phyloP scores from a whole-genome alignment of 1,140 invertebrate species.

The Whitmania pigra region DNA sequence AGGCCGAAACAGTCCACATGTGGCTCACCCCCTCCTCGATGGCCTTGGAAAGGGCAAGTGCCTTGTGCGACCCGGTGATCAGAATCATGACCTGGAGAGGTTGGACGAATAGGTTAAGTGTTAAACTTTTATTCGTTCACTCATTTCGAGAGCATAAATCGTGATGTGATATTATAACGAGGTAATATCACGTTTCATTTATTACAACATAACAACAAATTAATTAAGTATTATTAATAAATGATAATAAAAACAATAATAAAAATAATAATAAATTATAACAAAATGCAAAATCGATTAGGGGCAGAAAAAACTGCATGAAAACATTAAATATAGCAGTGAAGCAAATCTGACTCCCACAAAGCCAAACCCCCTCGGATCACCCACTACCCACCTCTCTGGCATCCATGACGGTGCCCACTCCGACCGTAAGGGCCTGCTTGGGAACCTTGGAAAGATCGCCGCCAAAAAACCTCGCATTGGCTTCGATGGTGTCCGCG shows the following conservation, averaged over 20 bases:
- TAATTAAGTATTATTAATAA: too few relatives aligned
- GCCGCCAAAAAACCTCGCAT: constrained; percentile 90
- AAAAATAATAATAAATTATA: background rate
- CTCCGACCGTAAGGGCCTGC: constrained; percentile 82
- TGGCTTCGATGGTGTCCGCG: constrained; percentile 87
- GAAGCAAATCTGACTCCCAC: background rate
- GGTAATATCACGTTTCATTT: background rate
- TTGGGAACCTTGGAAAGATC: constrained; percentile 54
- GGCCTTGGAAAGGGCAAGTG: constrained; percentile 88
- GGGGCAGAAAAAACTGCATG: too few relatives aligned
- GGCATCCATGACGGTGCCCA: constrained; percentile 97
- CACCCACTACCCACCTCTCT: constrained; percentile 56
- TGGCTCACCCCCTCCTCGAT: constrained; percentile 95
- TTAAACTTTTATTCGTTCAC: background rate
- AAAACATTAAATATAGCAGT: too few relatives aligned
- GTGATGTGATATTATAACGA: background rate
- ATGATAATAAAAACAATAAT: too few relatives aligned
- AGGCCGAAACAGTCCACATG: constrained; percentile 99
- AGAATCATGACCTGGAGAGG: constrained; percentile 75
- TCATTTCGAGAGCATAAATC: too few relatives aligned
- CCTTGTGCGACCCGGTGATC: constrained; percentile 92
- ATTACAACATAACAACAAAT: background rate
- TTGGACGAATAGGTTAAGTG: background rate
- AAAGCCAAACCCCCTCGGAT: background rate
- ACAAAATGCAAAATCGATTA: background rate